These are phyloP conservation scores for Hirundo rustica DNA, from an alignment of 2,797 vertebrate genomes.

Conservation along the genomic window DNA sequence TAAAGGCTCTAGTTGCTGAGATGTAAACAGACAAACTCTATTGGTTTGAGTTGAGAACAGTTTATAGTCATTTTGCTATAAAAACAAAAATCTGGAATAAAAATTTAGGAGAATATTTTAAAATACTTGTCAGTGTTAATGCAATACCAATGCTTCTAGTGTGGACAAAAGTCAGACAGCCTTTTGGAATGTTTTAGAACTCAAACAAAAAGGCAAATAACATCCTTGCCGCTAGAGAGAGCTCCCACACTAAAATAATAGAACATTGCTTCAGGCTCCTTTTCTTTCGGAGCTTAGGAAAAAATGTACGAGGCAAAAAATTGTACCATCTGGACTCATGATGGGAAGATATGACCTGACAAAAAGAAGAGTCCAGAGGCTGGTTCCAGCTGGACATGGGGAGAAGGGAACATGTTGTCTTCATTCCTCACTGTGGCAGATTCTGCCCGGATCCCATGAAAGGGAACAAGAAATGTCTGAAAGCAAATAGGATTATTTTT, in stretches of 20 bases:
- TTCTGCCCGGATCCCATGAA: not conserved
- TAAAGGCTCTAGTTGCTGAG: not conserved
- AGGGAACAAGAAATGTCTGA: not conserved
- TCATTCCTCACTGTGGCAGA: constrained; percentile 37
- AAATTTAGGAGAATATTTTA: not conserved
- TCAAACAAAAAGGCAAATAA: not conserved
- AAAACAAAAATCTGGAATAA: not conserved
- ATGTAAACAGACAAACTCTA: not conserved
- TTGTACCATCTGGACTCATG: constrained; percentile 60
- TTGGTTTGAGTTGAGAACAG: not conserved
- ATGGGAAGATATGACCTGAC: constrained; percentile 66
- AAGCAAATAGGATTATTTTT: constrained; percentile 7
- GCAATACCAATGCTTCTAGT: not conserved
- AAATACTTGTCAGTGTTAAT: not conserved
- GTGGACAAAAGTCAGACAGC: not conserved
- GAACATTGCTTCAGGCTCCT: not conserved
- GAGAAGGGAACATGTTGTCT: constrained; percentile 31
- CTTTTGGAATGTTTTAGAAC: not conserved
- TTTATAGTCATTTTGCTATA: not conserved
- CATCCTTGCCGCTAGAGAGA: constrained; percentile 66
- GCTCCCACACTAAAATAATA: constrained; percentile 53
- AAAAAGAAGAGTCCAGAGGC: constrained; percentile 61
- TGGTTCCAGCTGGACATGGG: constrained; percentile 59
- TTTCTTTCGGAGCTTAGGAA: not conserved
- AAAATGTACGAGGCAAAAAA: not conserved